Evolutionary conservation across 2,113 vertebrate species (phyloP).

Genomic region (Planiliza haematocheilus): DNA sequence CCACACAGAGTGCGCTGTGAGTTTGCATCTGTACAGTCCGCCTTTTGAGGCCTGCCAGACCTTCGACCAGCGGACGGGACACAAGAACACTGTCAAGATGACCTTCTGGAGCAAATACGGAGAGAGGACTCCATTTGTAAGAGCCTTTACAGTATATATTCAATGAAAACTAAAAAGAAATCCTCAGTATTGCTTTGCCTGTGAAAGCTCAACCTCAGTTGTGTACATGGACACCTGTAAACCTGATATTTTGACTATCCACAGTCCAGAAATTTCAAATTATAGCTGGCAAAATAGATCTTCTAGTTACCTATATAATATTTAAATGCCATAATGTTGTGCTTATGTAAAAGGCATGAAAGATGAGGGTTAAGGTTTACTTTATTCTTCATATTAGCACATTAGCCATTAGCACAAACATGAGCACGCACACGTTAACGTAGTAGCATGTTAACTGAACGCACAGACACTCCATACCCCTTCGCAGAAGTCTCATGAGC

Average conservation of each 20-base stretch:
- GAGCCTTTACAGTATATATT: slow-evolving; percentile 54
- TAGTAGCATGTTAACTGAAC: slow-evolving; percentile 17
- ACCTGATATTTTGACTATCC: too few relatives aligned
- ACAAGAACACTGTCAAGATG: slow-evolving; percentile 93
- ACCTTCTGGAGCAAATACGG: slow-evolving; percentile 96
- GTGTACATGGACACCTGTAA: too few relatives aligned
- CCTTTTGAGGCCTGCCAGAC: slow-evolving; percentile 91
- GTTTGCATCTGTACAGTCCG: slow-evolving; percentile 96
- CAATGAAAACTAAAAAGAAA: not conserved
- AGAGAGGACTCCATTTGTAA: slow-evolving; percentile 89
- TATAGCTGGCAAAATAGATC: too few relatives aligned
- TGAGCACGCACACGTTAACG: too few relatives aligned
- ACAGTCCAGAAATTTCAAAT: not conserved
- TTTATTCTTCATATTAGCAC: too few relatives aligned
- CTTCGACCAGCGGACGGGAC: slow-evolving; percentile 97
- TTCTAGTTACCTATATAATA: too few relatives aligned
- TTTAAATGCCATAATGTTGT: too few relatives aligned
- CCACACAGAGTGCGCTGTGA: slow-evolving; percentile 92
- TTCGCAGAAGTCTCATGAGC: not conserved
- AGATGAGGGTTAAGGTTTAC: too few relatives aligned
- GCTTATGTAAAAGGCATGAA: not conserved
- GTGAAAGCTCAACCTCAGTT: too few relatives aligned
- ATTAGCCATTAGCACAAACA: too few relatives aligned
- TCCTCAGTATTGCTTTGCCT: too few relatives aligned
- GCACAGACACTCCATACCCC: not conserved